phyloP scores from a whole-genome alignment of 2,797 vertebrate genomes.

The Semotilus atromaculatus region DNA sequence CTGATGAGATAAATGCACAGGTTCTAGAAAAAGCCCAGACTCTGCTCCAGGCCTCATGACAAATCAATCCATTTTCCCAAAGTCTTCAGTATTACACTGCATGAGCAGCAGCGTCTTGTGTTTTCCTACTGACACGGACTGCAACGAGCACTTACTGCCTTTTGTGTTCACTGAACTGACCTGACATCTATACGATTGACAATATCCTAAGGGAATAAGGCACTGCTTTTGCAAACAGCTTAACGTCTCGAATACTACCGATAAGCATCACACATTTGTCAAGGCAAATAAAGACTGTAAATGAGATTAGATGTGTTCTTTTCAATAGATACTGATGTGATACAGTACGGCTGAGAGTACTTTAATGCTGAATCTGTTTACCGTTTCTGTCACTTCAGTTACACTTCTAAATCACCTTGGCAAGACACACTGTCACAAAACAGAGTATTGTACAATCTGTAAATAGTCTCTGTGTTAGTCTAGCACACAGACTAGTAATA shows the following conservation, averaged over 20 bases:
- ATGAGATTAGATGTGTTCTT: conserved; percentile 41
- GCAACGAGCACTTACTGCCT: conserved; percentile 10
- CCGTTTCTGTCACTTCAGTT: conserved; percentile 48
- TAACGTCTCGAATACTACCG: conserved; percentile 3
- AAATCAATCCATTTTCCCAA: conserved; percentile 27
- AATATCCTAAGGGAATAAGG: conserved; percentile 2
- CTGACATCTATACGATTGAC: conserved; percentile 4
- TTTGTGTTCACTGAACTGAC: conserved; percentile 39
- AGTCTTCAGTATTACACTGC: conserved; percentile 9
- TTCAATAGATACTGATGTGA: conserved; percentile 35
- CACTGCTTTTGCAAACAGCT: conserved; percentile 29
- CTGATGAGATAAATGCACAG: conserved; percentile 45
- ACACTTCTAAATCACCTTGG: conserved; percentile 51
- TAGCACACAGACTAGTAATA: conserved; percentile 31
- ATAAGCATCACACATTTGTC: conserved; percentile 39
- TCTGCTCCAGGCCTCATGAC: conserved; percentile 1
- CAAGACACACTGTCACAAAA: conserved; percentile 46
- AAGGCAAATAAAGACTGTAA: conserved; percentile 42
- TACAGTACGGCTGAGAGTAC: conserved; percentile 10
- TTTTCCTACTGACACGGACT: conserved; percentile 33
- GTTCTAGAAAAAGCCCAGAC: conserved; percentile 16
- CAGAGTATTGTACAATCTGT: conserved; percentile 36
- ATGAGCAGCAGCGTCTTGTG: neutral
- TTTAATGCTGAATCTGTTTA: conserved; percentile 18
- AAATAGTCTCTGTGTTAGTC: conserved; percentile 42